Evolutionary conservation across 1,140 invertebrate genomes (phyloP).

Genomic region (Drosophila trapezifrons): DNA sequence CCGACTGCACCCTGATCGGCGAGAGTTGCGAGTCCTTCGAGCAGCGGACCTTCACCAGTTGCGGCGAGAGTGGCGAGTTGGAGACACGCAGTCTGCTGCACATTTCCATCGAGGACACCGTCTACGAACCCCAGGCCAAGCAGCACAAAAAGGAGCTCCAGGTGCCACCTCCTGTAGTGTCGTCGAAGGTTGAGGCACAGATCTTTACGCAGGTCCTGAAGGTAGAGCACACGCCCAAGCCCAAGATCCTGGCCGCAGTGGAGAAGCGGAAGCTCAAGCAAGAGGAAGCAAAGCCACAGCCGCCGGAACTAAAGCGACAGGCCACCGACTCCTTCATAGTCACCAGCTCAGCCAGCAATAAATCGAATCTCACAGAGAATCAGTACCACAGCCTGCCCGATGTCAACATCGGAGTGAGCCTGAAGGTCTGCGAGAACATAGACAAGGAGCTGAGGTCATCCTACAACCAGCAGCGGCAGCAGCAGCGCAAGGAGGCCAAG

Average conservation of each 20-base stretch:
- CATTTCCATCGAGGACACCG: conserved; percentile 77
- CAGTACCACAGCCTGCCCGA: conserved; percentile 89
- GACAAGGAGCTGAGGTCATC: conserved; percentile 87
- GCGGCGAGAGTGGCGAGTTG: conserved; percentile 54
- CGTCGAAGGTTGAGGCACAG: conserved; percentile 39
- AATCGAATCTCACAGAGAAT: conserved; percentile 85
- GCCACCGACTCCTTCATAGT: conserved; percentile 55
- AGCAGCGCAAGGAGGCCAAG: conserved; percentile 70
- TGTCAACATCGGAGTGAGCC: conserved; percentile 87
- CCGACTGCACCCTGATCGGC: conserved; percentile 76
- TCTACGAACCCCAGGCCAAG: conserved; percentile 70
- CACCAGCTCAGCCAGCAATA: conserved; percentile 15
- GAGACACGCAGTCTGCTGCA: conserved; percentile 66
- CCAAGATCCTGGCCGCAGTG: conserved; percentile 71
- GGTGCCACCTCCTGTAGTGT: conserved; percentile 11
- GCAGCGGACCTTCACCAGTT: conserved; percentile 54
- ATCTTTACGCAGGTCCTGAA: conserved; percentile 73
- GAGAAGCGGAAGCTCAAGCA: conserved; percentile 68
- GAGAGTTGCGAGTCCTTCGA: conserved; percentile 69
- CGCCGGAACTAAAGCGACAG: conserved; percentile 55
- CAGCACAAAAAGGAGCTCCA: conserved; percentile 50
- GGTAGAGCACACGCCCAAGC: conserved; percentile 72
- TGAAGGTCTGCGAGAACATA: conserved; percentile 88
- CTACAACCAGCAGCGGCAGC: conserved; percentile 76
- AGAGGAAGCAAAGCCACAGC: conserved; percentile 27